Evolutionary conservation across 2,113 vertebrate genomes (phyloP), one percentile per base, ranked within the genome.

Genomic region (Cochlearius cochlearius): DNA sequence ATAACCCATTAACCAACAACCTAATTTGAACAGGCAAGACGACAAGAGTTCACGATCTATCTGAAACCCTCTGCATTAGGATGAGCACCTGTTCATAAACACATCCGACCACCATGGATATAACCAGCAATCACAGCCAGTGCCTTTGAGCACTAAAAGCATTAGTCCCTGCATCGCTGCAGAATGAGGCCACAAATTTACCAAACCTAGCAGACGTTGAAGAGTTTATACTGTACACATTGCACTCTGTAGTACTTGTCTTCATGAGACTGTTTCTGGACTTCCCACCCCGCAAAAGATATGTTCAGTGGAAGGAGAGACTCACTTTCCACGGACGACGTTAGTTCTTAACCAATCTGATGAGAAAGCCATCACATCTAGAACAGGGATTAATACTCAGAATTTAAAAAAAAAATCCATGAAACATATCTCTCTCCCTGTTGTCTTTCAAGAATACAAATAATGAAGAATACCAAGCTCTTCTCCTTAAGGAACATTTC

Each of bases 41-140:
- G 32, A 63, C 49, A 18, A 17, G 49, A 50, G 64, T 64, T 78
- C 83, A 39, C 1, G 1, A 23, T 15, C n/a, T 55, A 4, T 27
- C 41, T 32, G 49, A 71, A 67, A 62, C 30, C 43, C 38, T 20
- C 45, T 63, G 26, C 47, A 23, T 63, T 21, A 41, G 10, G 38
- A 36, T 11, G 22, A 39, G 26, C 18, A 69, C 11, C 32, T 41
- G 20, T 12, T 55, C 50, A 26, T 39, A 41, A 73, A 64, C 38
- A 18, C 1, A 0, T 67, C n/a, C 3, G 0, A 32, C 55, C 76
- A 45, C 41, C 12, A 3, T 20, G 17, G 45, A 30, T 11, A 47
- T 4, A 38, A 67, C 12, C 8, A 36, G 34, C 25, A 76, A 27
- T n/a, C 4, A 0, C 50, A 74, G 30, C 9, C 43, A 15, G 9